Base-by-base conservation (phyloP, 2,797 vertebrate species). In the Spheniscus humboldti region DNA sequence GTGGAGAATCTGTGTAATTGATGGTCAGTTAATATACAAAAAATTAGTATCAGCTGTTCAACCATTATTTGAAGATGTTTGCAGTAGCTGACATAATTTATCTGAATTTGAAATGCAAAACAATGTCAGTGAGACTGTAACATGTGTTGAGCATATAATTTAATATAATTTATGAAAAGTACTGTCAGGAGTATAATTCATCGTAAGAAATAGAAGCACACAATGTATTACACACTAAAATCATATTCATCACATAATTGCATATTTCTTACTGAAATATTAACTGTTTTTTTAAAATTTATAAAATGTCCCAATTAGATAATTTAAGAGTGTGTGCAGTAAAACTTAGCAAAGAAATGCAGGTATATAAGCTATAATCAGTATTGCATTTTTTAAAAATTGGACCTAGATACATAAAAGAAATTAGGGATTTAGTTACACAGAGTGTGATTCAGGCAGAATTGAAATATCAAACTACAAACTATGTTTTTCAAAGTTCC, bases 21-120 rank as follows among this genome's bases (percentile, higher is more conserved):
- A 74, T 92, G 91, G 68, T 72, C 86, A 96, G 31, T 74, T 86
- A 52, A 86, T 74, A 74, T 53, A 76, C 33, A 35, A 94, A 94
- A 96, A 79, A 60, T 43, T 74, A 59, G 3, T 45, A 91, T 78
- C 53, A 91, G 18, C n/a, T 80, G 20, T 74, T 92, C 60, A 77
- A 28, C 8, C 9, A 68, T 79, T 89, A 86, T 86, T 83, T 88
- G 67, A 94, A 73, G 35, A 63, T 63, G 45, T 41, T 87, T 92
- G 25, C 71, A 80, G 63, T 33, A 79, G 53, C 31, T 82, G 25
- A 63, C 67, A 39, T 7, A 62, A 80, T 79, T 93, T 76, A 85
- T 85, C 48, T 82, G 43, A 92, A 76, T 92, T 89, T 91, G 60
- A 92, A 92, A 95, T 79, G 13, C n/a, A 71, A 95, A 89, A 79